Conservation (phyloP, 53 echinoderm and acorn worm genomes). For the Zoroaster sp. region DNA sequence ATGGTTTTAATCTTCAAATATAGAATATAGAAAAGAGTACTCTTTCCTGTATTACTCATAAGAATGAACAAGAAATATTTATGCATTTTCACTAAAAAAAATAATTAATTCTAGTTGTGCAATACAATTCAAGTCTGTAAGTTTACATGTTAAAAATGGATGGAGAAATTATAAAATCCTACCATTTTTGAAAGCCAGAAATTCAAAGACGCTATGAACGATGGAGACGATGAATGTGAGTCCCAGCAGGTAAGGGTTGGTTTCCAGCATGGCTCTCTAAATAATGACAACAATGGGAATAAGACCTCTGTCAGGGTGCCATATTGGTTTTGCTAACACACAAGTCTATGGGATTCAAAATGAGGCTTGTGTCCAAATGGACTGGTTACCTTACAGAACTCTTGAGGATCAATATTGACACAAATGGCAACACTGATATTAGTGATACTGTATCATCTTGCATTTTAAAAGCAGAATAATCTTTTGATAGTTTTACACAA, state of each 20-base stretch:
- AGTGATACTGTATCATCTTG: too few species aligned
- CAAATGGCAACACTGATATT: too few species aligned
- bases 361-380: not conserved
- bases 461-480: too few species aligned
- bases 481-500: too few species aligned
- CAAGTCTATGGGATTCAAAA: not conserved
- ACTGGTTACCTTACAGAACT: not conserved
- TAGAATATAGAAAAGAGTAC: too few species aligned
- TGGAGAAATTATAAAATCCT: constrained; percentile 3
- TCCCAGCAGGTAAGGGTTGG: constrained; percentile 92
- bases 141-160: not conserved
- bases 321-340: not conserved
- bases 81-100: not conserved
- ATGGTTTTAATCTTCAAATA: too few species aligned
- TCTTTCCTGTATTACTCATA: not conserved
- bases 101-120: too few species aligned
- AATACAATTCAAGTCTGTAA: not conserved
- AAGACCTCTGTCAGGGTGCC: not conserved
- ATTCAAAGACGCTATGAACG: constrained; percentile 97
- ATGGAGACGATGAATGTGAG: constrained; percentile 94
- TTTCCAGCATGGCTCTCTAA: constrained; percentile 97
- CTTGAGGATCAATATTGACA: too few species aligned
- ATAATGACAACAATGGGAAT: not conserved
- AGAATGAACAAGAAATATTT: not conserved
- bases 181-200: constrained; percentile 99